Base-by-base conservation (phyloP, 2,888 invertebrate species). In the Tricholauxania praeusta region DNA sequence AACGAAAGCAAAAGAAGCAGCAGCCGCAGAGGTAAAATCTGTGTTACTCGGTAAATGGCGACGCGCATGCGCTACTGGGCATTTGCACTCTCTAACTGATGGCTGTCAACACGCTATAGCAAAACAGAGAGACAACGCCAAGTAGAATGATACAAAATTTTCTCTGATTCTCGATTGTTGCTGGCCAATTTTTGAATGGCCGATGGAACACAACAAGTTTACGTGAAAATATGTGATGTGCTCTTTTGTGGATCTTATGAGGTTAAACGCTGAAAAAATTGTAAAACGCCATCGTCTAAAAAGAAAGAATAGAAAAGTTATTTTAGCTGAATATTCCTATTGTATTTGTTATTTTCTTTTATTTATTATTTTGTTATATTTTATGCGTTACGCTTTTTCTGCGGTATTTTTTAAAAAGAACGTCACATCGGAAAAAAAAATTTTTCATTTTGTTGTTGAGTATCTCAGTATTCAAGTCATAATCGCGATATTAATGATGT, bases 21-120 rank as follows among this genome's bases (percentile, higher is more conserved):
- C 72, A 72, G 71, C 71, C 80, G 79, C 80, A 82, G 77, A 79
- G 80, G 77, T 78, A 75, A 81, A 82, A 82, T 82, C 81, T 83
- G 76, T 83, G 82, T 81, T 82, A 82, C 51, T 17, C 62, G 62
- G 12, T 47, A 49, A 12, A 17, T n/a, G 17, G 52, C 22, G 32
- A 7, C 47, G 63, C 63, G 19, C 55, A 53, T 70, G 70, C 22
- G 67, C 57, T 15, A 57, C 12, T 12, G 57, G 19, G 19, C 17
- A 52, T 19, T 62, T 3, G 62, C 32, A 47, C 12, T 17, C 28
- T 17, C 39, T 47, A 32, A n/a, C 62, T 19, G n/a, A 62, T 47
- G n/a, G 62, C 32, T 32, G n/a, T 17, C 32, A 39, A 62, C 15
- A 14, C 32, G 32, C n/a, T 39, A 32, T 32, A 10, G 62, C n/a